phyloP scores from a whole-genome alignment of 2,113 vertebrate species.

The Phrynosoma platyrhinos region DNA sequence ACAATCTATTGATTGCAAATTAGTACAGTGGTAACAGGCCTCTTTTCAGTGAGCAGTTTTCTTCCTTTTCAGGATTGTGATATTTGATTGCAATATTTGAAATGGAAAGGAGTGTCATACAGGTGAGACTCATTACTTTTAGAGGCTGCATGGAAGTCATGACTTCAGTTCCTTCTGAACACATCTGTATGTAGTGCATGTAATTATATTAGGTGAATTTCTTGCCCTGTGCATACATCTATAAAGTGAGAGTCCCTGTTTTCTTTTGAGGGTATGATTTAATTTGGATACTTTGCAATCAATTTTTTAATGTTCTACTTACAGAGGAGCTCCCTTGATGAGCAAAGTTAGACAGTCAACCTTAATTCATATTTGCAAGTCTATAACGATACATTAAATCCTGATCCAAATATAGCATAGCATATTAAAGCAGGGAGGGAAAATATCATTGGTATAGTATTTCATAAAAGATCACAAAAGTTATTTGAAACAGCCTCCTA shows the following conservation, averaged over 20 bases:
- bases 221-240: not conserved
- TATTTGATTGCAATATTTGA: not conserved
- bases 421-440: not conserved
- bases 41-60: not conserved
- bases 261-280: not conserved
- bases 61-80: not conserved
- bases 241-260: not conserved
- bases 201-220: not conserved
- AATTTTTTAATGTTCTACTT: not conserved
- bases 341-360: not conserved
- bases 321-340: not conserved
- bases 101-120: not conserved
- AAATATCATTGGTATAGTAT: too few species aligned
- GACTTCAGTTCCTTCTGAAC: not conserved
- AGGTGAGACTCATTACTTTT: not conserved
- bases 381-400: not conserved
- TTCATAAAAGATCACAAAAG: not conserved
- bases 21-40: not conserved
- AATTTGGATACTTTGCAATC: not conserved
- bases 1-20: slow-evolving; percentile 7
- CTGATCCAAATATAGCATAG: not conserved
- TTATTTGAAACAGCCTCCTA: not conserved
- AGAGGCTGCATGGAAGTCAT: not conserved
- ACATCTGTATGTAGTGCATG: not conserved
- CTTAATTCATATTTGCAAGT: not conserved